These are phyloP conservation scores for Apotomis turbidana DNA, from an alignment of 2,888 invertebrate species.

Conservation along the genomic window DNA sequence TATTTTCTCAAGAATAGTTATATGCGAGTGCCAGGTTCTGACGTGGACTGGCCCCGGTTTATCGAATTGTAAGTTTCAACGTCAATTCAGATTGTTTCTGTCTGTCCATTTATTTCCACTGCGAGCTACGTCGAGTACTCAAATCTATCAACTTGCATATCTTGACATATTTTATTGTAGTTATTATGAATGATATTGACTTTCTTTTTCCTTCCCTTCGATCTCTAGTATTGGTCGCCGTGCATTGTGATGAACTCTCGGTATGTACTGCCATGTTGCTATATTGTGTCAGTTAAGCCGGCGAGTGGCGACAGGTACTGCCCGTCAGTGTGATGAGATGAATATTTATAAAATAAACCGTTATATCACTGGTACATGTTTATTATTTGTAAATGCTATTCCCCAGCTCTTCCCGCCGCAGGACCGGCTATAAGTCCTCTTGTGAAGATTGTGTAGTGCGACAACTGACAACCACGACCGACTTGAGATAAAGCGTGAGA, in stretches of 20 bases:
- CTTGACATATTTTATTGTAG: constrained; percentile 12
- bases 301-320: not conserved
- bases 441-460: too few relatives aligned
- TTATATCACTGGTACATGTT: constrained; percentile 13
- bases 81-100: not conserved
- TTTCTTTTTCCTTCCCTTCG: not conserved
- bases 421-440: too few relatives aligned
- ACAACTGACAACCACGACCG: too few relatives aligned
- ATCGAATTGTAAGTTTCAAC: not conserved
- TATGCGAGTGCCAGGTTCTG: too few relatives aligned
- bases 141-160: constrained; percentile 15
- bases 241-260: too few relatives aligned
- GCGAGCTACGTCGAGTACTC: not conserved
- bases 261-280: too few relatives aligned
- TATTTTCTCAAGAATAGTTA: too few relatives aligned
- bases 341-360: constrained; percentile 31
- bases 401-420: not conserved
- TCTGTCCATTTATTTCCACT: constrained; percentile 3
- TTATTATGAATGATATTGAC: constrained; percentile 7
- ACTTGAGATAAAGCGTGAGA: too few relatives aligned
- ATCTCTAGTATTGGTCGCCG: not conserved
- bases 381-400: constrained; percentile 6
- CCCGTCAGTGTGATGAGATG: constrained; percentile 15
- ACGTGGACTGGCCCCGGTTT: not conserved
- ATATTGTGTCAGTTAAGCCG: constrained; percentile 1